Percentiles rank a stretch among this genome's conserved stretches.
Evolutionary conservation across 2,888 invertebrate species (phyloP).

Genomic region (Himalopsyche kuldschensis): DNA sequence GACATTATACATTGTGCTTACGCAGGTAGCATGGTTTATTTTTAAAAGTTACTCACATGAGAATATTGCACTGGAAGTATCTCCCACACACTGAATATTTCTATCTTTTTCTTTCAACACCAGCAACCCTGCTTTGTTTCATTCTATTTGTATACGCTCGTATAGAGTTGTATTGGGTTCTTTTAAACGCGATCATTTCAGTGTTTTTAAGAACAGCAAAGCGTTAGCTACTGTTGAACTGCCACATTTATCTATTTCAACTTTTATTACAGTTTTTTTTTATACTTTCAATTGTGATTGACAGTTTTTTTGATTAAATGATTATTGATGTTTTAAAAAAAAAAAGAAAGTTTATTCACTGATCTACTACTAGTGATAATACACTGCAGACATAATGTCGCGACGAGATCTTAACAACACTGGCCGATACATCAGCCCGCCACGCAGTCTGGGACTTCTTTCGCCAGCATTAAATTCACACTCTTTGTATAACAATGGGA

Average conservation of each 20-base stretch:
- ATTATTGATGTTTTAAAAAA: neutral
- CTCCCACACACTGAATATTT: slow-evolving; percentile 10
- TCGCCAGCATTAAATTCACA: neutral
- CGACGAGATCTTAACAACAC: slow-evolving; percentile 5
- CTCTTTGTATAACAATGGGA: neutral
- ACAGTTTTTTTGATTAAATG: neutral
- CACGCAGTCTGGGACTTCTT: slow-evolving; percentile 47
- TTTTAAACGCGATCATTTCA: neutral
- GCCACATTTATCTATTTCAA: neutral
- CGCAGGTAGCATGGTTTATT: slow-evolving; percentile 6
- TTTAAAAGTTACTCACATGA: neutral
- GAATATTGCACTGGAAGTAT: neutral
- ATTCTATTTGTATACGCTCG: neutral
- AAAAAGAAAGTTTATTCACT: neutral
- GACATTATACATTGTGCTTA: neutral
- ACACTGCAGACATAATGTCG: slow-evolving; percentile 5
- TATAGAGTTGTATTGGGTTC: neutral
- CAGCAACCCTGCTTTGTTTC: neutral
- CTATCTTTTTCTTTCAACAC: slow-evolving; percentile 6
- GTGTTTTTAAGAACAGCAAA: neutral
- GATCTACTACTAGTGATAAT: neutral
- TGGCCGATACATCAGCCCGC: slow-evolving; percentile 35
- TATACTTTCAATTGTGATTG: neutral
- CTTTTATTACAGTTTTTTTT: neutral
- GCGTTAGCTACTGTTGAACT: neutral